Conservation (phyloP, 2,888 invertebrate species). For the Luperina testacea region DNA sequence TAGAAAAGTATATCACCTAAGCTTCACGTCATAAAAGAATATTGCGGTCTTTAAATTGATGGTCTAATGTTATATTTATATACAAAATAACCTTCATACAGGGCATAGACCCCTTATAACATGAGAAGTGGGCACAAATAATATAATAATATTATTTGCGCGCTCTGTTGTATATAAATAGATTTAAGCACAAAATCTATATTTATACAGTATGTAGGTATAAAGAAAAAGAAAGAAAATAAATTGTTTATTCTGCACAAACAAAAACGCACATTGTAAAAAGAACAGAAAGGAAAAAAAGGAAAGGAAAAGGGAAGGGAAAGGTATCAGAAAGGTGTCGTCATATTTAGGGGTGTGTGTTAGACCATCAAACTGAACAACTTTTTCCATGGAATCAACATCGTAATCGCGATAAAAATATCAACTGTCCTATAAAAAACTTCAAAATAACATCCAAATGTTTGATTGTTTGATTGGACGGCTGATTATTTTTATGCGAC, state of each 20-base stretch:
- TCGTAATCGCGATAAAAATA: neutral
- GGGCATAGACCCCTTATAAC: conserved; percentile 10
- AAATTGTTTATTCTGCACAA: too few relatives aligned
- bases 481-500: neutral
- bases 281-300: too few relatives aligned
- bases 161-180: too few relatives aligned
- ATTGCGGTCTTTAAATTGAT: neutral
- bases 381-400: neutral
- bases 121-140: neutral
- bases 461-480: neutral
- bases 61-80: conserved; percentile 1
- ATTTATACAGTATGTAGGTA: too few relatives aligned
- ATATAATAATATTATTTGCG: neutral
- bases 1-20: neutral
- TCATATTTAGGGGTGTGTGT: too few relatives aligned
- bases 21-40: neutral
- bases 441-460: neutral
- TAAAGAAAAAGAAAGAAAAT: too few relatives aligned
- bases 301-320: too few relatives aligned
- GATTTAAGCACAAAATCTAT: neutral
- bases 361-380: neutral
- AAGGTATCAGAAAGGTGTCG: neutral
- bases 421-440: neutral
- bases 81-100: conserved; percentile 12
- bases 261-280: too few relatives aligned